These are phyloP conservation scores for Lapara coniferarum DNA, from an alignment of 2,888 invertebrate species.

Conservation along the genomic window DNA sequence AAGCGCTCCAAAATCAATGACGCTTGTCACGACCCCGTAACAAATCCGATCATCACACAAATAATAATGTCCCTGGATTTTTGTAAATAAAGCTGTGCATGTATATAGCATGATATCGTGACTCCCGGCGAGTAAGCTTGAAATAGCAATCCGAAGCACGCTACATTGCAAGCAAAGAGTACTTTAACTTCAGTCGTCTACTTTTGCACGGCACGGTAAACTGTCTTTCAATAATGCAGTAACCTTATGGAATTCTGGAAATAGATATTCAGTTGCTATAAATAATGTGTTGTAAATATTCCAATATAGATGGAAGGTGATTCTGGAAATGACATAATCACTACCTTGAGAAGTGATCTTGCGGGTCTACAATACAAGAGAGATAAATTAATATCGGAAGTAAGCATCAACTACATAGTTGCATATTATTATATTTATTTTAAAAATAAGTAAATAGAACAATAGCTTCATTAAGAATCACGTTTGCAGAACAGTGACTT, in stretches of 20 bases:
- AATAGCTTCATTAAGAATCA: conserved; percentile 28
- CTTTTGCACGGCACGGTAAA: conserved; percentile 64
- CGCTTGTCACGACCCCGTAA: conserved; percentile 43
- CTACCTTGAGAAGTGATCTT: conserved; percentile 91
- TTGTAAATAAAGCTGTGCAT: conserved; percentile 52
- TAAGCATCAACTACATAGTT: conserved; percentile 60
- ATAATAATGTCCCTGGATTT: conserved; percentile 44
- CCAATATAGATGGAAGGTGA: conserved; percentile 82
- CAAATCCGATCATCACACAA: conserved; percentile 47
- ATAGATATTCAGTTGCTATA: conserved; percentile 36
- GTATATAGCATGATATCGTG: conserved; percentile 69
- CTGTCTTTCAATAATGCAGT: conserved; percentile 45
- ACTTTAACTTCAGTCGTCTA: conserved; percentile 65
- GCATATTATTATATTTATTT: not conserved
- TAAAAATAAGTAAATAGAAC: conserved; percentile 23
- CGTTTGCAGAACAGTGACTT: conserved; percentile 86
- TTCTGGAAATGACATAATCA: conserved; percentile 86
- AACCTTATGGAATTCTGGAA: conserved; percentile 52
- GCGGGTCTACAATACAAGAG: conserved; percentile 93
- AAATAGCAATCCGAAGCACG: conserved; percentile 74
- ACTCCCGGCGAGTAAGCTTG: conserved; percentile 62
- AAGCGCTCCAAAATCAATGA: conserved; percentile 27
- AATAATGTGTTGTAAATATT: not conserved
- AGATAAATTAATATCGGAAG: conserved; percentile 90
- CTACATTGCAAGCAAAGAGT: conserved; percentile 64